phyloP scores from a whole-genome alignment of 2,113 vertebrate species.

The Microcebus griseorufus region DNA sequence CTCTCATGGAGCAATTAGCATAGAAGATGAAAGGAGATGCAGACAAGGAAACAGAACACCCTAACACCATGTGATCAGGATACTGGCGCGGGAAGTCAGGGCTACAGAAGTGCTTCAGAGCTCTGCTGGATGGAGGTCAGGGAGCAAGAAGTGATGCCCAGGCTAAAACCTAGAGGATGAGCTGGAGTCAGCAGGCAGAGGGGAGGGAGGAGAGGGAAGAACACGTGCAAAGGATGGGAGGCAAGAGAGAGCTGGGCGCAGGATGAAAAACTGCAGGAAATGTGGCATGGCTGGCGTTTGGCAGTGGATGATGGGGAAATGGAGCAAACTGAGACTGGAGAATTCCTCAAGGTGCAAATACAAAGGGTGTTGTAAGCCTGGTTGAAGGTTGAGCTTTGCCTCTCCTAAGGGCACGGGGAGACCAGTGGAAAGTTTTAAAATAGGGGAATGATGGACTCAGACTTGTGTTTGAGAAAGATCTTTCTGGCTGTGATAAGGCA shows the following conservation, averaged over 20 bases:
- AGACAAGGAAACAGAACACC: not conserved
- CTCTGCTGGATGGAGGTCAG: not conserved
- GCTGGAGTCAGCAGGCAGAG: not conserved
- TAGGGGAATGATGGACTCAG: not conserved
- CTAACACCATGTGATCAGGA: not conserved
- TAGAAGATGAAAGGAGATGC: not conserved
- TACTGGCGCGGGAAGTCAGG: not conserved
- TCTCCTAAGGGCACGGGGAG: not conserved
- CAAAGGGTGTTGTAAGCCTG: not conserved
- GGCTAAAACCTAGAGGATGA: not conserved
- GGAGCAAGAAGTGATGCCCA: not conserved
- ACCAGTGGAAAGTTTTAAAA: not conserved
- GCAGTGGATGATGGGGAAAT: not conserved
- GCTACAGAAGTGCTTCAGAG: not conserved
- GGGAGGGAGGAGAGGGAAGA: not conserved
- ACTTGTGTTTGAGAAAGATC: not conserved
- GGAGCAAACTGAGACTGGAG: not conserved
- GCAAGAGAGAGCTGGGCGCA: not conserved
- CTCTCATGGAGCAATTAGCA: not conserved
- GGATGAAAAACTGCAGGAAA: not conserved
- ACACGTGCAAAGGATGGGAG: accelerated
- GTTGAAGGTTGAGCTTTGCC: not conserved
- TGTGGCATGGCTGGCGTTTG: not conserved
- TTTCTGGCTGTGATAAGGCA: not conserved
- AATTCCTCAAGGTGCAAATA: not conserved